Evolutionary conservation across 2,797 vertebrate genomes (phyloP), one percentile per base, ranked within the genome.

Genomic region (Nannoperca obscura): DNA sequence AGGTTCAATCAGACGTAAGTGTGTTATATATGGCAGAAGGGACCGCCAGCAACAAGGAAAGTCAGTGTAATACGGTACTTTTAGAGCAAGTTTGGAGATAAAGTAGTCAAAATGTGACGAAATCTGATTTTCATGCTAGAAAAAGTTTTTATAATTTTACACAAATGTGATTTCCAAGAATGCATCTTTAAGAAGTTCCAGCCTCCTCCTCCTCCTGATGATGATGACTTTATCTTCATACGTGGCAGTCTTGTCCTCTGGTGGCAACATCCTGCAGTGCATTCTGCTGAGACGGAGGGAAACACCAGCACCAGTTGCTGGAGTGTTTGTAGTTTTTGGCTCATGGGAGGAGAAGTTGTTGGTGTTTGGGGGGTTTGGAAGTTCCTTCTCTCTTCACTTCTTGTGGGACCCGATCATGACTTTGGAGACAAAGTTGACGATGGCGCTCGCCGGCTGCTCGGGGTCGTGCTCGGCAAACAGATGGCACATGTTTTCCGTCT

Each of bases 391-490:
- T 53, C 15, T 32, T 92, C 86, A 95, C 93, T 96, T 97, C 91
- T 97, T 98, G 52, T 96, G 95, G 2, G 97, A 97, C 54, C 97
- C 98, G 0, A 99, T 99, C 98, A 99, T 99, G 86, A 99, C 98
- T 90, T 98, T 99, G 34, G 98, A 98, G 61, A 99, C 97, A 76
- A 99, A 99, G 94, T 99, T 99, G 90, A 99, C 98, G 2, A 99
- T 99, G 73, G 98, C 98, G 0, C 97, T 98, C 61, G 98, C 97
- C 0, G 98, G 98, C 75, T 99, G 98, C 83, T 99, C 98, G 0
- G 98, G 97, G 90, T 99, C 98, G 0, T 98, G 97, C 61, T 99
- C 98, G 0, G 98, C 98, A 55, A 99, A 99, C 15, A 99, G 94
- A 85, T 99, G 98, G 90, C 98, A 99, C 0, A 98, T 62, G 0